Percentiles rank a stretch among this genome's conserved stretches.
phyloP scores from a whole-genome alignment of 2,797 vertebrate species.

The Sarcophilus harrisii region DNA sequence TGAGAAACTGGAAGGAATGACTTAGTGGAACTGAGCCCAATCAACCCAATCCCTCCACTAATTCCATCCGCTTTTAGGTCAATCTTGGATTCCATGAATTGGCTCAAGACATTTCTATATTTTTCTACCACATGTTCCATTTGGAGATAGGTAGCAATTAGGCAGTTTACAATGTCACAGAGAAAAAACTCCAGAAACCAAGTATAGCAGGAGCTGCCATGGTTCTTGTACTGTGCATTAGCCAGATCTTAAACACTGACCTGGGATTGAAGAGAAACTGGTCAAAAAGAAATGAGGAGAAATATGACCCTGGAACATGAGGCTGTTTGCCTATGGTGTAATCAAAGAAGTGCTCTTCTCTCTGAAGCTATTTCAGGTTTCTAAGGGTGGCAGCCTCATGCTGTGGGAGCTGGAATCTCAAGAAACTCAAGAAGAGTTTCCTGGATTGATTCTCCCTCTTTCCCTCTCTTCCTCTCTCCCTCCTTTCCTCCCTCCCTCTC shows the following conservation, averaged over 20 bases:
- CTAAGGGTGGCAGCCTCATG: conserved; percentile 91
- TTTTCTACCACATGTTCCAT: conserved; percentile 97
- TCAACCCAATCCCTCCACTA: conserved; percentile 68
- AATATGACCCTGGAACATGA: conserved; percentile 93
- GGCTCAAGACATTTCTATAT: conserved; percentile 91
- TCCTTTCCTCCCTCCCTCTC: too few relatives aligned
- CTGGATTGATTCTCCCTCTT: neutral
- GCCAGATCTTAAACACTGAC: conserved; percentile 92
- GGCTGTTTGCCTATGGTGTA: conserved; percentile 93
- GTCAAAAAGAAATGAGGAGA: conserved; percentile 94
- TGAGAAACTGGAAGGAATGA: too few relatives aligned
- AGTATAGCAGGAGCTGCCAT: conserved; percentile 94
- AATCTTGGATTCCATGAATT: conserved; percentile 91
- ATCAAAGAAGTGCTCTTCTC: conserved; percentile 93
- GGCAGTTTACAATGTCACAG: conserved; percentile 93
- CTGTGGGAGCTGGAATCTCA: conserved; percentile 93
- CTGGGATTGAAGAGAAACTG: conserved; percentile 94
- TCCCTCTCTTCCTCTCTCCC: too few relatives aligned
- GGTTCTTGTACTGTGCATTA: conserved; percentile 92
- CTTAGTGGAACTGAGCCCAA: conserved; percentile 70
- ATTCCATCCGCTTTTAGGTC: conserved; percentile 77
- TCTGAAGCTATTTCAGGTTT: conserved; percentile 92
- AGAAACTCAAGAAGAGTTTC: conserved; percentile 83
- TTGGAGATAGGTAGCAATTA: conserved; percentile 95
- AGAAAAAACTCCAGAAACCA: conserved; percentile 92